phyloP scores from a whole-genome alignment of 2,888 invertebrate genomes.

The Gymnocheta viridis region DNA sequence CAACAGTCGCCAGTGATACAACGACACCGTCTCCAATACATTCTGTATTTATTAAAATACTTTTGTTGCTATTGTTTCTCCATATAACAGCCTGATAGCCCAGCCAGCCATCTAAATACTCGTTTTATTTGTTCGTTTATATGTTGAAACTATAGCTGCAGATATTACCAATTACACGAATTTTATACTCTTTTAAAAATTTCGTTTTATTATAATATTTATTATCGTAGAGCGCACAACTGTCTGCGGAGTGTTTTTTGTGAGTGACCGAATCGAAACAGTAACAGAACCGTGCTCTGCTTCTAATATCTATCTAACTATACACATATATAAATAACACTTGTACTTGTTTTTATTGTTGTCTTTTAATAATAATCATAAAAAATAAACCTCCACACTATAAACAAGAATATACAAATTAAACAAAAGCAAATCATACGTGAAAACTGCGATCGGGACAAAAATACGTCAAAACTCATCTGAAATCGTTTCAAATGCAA shows the following conservation, averaged over 20 bases:
- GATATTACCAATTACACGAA: constrained; percentile 81
- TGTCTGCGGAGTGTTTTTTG: constrained; percentile 78
- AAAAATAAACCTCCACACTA: constrained; percentile 21
- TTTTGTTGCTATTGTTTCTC: constrained; percentile 33
- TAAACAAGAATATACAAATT: constrained; percentile 31
- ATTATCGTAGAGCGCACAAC: constrained; percentile 82
- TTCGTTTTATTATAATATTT: constrained; percentile 82
- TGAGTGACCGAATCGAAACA: constrained; percentile 61
- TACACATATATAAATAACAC: constrained; percentile 17
- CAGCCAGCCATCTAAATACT: constrained; percentile 70
- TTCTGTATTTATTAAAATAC: constrained; percentile 29
- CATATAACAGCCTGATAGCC: constrained; percentile 56
- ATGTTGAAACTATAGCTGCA: constrained; percentile 69
- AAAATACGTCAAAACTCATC: neutral
- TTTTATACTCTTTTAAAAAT: constrained; percentile 83
- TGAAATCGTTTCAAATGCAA: constrained; percentile 16
- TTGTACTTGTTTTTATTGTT: constrained; percentile 54
- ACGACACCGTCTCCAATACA: constrained; percentile 47
- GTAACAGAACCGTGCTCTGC: constrained; percentile 64
- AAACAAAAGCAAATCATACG: constrained; percentile 2
- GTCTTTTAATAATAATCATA: constrained; percentile 37
- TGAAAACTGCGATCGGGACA: constrained; percentile 1
- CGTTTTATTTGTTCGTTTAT: constrained; percentile 67
- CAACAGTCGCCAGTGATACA: constrained; percentile 35
- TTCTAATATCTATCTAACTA: constrained; percentile 35